These are phyloP conservation scores for Dicycla oo DNA, from an alignment of 2,888 invertebrate genomes.

Conservation along the genomic window DNA sequence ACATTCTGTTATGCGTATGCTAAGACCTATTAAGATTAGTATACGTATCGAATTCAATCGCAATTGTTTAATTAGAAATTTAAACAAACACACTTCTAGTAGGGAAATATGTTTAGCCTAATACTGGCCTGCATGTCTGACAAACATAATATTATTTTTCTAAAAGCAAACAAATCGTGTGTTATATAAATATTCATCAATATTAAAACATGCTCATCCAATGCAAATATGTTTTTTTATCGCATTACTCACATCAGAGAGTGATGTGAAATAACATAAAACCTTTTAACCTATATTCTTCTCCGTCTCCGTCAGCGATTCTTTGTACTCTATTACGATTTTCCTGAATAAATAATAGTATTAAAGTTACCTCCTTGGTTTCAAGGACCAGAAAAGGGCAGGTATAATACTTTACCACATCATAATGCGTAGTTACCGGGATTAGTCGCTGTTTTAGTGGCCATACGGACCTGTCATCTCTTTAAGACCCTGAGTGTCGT, in stretches of 20 bases:
- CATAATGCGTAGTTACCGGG: constrained; percentile 37
- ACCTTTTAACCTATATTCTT: constrained; percentile 1
- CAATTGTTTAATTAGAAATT: not conserved
- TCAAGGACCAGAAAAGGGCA: constrained; percentile 29
- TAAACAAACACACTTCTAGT: not conserved
- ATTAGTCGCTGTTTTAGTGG: constrained; percentile 21
- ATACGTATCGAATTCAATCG: not conserved
- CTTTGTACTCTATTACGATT: constrained; percentile 25
- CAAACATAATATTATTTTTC: not conserved
- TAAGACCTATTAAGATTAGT: not conserved
- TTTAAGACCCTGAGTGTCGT: too few species aligned
- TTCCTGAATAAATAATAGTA: constrained; percentile 47
- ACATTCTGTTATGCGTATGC: too few species aligned
- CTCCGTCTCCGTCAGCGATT: constrained; percentile 3
- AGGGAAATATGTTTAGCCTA: not conserved
- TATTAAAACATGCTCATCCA: not conserved
- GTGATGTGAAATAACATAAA: constrained; percentile 15
- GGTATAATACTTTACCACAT: constrained; percentile 34
- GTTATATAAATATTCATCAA: not conserved
- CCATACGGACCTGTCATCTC: constrained; percentile 1
- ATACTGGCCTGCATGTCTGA: not conserved
- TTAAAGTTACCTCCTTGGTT: constrained; percentile 28
- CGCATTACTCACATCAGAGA: constrained; percentile 2
- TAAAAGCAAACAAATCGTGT: not conserved
- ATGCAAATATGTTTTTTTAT: not conserved